These are phyloP conservation scores for Cordilura impudica DNA, from an alignment of 2,888 invertebrate genomes.

Conservation along the genomic window DNA sequence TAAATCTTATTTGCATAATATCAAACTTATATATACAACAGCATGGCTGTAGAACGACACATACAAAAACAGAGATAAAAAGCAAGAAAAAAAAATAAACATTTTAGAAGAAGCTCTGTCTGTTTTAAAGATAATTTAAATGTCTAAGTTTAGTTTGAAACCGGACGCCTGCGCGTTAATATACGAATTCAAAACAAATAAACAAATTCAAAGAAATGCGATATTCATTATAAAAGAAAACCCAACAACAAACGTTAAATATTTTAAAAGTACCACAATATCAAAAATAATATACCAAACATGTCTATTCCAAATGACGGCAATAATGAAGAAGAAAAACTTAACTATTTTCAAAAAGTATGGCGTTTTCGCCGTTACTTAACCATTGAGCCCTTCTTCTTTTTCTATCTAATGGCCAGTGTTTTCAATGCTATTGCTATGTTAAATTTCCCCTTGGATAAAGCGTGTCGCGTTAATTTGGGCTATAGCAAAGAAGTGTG, in stretches of 20 bases:
- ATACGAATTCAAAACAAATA: constrained; percentile 11
- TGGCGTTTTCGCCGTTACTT: constrained; percentile 74
- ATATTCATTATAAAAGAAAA: neutral
- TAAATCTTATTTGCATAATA: too few species aligned
- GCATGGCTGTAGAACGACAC: too few species aligned
- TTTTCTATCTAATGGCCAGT: constrained; percentile 75
- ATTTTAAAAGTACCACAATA: neutral
- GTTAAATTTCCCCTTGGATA: constrained; percentile 76
- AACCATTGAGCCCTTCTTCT: constrained; percentile 76
- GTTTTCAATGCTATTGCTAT: constrained; percentile 74
- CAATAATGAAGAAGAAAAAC: constrained; percentile 62
- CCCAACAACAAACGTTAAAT: neutral
- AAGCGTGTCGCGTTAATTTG: constrained; percentile 76
- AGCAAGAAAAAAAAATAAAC: neutral
- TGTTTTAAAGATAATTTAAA: constrained; percentile 48
- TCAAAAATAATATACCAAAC: neutral
- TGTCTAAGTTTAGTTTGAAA: constrained; percentile 56
- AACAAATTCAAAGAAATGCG: neutral
- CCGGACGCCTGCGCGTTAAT: constrained; percentile 57
- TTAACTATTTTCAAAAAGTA: constrained; percentile 72
- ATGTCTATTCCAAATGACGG: constrained; percentile 20
- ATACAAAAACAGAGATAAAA: neutral
- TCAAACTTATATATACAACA: too few species aligned
- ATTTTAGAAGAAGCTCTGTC: constrained; percentile 13
- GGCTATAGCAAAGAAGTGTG: constrained; percentile 73